Evolutionary conservation across 2,888 invertebrate genomes (phyloP), one percentile per base, ranked within the genome.

Genomic region (Ormyrus rosae): DNA sequence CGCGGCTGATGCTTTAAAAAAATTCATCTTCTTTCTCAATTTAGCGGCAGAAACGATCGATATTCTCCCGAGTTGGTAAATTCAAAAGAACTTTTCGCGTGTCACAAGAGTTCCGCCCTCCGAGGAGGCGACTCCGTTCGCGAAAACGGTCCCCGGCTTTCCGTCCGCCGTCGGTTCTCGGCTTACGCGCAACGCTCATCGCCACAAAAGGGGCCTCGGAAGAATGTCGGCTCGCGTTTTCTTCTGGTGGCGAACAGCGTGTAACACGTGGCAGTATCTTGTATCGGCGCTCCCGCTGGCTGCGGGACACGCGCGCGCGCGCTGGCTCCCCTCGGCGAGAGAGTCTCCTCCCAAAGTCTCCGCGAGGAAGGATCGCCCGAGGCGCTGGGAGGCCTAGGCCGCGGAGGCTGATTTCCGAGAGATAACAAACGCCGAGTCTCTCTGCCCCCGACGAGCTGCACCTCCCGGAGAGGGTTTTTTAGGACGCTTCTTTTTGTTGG

Each of bases 211-310:
- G 10, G 13, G 51, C 19, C 19, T 19, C 8, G 45, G 77, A 86
- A 84, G 86, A 86, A 86, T 86, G 86, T 85, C 84, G 85, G 83
- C 81, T 81, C 80, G 86, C 86, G 87, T 88, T 88, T 75, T 87
- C 88, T 87, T 86, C 88, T 89, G 89, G 90, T 90, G 89, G 90
- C 88, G 88, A 90, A 90, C 90, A 90, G 87, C 90, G 88, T 90
- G 90, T 90, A 89, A 90, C 90, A 90, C 89, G 90, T 89, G 89
- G 89, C 89, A 87, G 89, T 90, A 90, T 90, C 90, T 90, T 90
- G 90, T 90, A 90, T 90, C 90, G 88, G 85, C 86, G 87, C 85
- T 86, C 89, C 89, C 86, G 90, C 89, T 89, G 89, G 19, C 86
- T 89, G 83, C 82, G 87, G 86, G 88, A 86, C 84, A 86, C 86